These are phyloP conservation scores for Andrena cerasifolii DNA, from an alignment of 1,140 invertebrate species.

Conservation along the genomic window DNA sequence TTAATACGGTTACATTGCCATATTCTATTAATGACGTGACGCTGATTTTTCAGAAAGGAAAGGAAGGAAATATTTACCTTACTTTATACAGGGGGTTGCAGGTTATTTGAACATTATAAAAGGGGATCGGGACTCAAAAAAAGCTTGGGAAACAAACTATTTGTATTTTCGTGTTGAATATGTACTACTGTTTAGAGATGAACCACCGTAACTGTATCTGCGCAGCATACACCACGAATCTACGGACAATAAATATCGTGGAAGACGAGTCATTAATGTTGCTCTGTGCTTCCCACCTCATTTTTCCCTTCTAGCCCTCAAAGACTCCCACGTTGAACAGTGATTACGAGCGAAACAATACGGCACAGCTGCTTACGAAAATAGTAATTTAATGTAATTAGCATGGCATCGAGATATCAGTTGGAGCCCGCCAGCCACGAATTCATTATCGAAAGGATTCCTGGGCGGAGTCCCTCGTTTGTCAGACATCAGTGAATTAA, in stretches of 20 bases:
- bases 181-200: no score
- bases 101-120: no score
- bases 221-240: background rate
- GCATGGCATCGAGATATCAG: background rate
- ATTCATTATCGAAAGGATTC: constrained; percentile 31
- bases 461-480: constrained; percentile 49
- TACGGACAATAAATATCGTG: background rate
- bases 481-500: constrained; percentile 57
- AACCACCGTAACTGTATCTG: no score
- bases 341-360: background rate
- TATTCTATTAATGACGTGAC: no score
- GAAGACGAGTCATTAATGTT: background rate
- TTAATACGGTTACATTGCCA: no score
- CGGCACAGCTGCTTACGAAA: background rate
- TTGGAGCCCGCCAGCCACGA: background rate
- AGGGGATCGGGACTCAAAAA: no score
- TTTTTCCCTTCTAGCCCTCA: background rate
- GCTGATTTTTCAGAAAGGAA: no score
- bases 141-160: no score
- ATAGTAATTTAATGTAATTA: constrained; percentile 34
- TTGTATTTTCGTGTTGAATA: no score
- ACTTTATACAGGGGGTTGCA: no score
- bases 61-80: no score
- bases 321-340: constrained; percentile 1
- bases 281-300: background rate